Evolutionary conservation across 2,888 invertebrate genomes (phyloP).

Genomic region (Microctonus brassicae): DNA sequence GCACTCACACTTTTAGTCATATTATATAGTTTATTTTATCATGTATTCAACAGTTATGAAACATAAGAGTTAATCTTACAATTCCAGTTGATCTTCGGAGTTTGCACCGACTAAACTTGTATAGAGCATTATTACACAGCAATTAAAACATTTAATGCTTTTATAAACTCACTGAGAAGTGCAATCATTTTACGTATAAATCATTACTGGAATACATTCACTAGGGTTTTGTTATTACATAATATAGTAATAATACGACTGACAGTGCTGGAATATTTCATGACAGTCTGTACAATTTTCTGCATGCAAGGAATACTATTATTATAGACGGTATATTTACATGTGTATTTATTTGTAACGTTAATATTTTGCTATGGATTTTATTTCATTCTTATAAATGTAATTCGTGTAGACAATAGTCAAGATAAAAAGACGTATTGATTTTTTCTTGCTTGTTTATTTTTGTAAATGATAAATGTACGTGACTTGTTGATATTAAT

Average conservation of each 20-base stretch:
- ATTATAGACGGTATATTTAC: neutral
- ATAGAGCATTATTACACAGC: neutral
- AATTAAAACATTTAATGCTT: too few species aligned
- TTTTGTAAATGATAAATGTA: too few species aligned
- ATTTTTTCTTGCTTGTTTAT: too few species aligned
- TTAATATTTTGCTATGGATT: neutral
- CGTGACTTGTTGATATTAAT: too few species aligned
- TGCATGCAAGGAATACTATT: slow-evolving; percentile 24
- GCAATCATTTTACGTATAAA: neutral
- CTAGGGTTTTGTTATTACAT: neutral
- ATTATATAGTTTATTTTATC: neutral
- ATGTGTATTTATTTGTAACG: neutral
- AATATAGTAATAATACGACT: neutral
- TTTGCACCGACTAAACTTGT: neutral
- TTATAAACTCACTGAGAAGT: neutral
- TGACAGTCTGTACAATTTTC: slow-evolving; percentile 21
- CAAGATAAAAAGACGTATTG: too few species aligned
- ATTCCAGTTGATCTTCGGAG: neutral
- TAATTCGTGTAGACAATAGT: too few species aligned
- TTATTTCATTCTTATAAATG: neutral
- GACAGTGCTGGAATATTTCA: slow-evolving; percentile 18
- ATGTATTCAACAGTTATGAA: neutral
- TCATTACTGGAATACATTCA: neutral
- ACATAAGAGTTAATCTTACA: neutral
- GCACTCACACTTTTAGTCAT: neutral